phyloP scores from a whole-genome alignment of 2,797 vertebrate species.

The Macroramphosus scolopax region DNA sequence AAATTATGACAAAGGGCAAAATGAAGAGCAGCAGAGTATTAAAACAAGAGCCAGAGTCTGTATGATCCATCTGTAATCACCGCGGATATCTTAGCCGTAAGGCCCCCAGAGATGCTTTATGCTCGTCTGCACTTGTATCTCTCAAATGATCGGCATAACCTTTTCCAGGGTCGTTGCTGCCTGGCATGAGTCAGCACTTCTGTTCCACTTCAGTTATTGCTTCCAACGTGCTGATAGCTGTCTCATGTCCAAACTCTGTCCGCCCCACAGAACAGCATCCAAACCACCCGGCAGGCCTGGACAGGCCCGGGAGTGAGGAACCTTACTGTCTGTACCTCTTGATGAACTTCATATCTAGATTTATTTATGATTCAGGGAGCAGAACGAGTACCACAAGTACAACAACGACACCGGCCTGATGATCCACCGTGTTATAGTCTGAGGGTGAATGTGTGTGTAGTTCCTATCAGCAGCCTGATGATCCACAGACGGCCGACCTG shows the following conservation, averaged over 20 bases:
- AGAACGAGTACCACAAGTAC: too few species aligned
- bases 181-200: slow-evolving; percentile 51
- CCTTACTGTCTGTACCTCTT: too few species aligned
- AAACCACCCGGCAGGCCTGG: slow-evolving; percentile 9
- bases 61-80: slow-evolving; percentile 43
- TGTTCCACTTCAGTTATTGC: slow-evolving; percentile 20
- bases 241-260: slow-evolving; percentile 18
- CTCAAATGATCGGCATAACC: slow-evolving; percentile 50
- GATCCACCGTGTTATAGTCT: too few species aligned
- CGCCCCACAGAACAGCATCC: slow-evolving; percentile 7
- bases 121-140: slow-evolving; percentile 35
- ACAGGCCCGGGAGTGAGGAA: slow-evolving; percentile 8
- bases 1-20: slow-evolving; percentile 47
- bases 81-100: slow-evolving; percentile 27
- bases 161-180: slow-evolving; percentile 29
- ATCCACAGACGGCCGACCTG: too few species aligned
- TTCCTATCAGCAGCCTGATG: too few species aligned
- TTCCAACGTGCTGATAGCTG: slow-evolving; percentile 25
- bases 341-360: too few species aligned
- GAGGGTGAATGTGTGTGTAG: too few species aligned
- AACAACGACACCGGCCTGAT: too few species aligned
- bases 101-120: slow-evolving; percentile 42
- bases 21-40: slow-evolving; percentile 36
- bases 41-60: slow-evolving; percentile 23
- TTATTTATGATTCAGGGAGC: too few species aligned